phyloP scores from a whole-genome alignment of 2,797 vertebrate genomes.

The Delichon dasypus region DNA sequence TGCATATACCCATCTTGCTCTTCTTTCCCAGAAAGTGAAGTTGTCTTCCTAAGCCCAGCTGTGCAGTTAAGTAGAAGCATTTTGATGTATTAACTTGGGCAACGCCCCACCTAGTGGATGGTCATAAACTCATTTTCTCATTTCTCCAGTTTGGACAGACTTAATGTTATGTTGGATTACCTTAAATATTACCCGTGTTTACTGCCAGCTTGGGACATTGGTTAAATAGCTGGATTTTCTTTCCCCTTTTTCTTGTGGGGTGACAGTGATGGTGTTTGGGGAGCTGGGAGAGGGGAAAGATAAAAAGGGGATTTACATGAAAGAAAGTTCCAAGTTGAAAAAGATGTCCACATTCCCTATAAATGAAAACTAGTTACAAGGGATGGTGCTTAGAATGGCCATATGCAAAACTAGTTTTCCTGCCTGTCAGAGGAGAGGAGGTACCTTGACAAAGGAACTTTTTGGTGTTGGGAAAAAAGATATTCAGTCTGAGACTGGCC shows the following conservation, averaged over 20 bases:
- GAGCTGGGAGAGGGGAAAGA: background rate
- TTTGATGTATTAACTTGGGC: constrained; percentile 1
- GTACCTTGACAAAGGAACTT: background rate
- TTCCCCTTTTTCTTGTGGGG: background rate
- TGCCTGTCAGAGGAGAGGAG: background rate
- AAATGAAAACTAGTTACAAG: background rate
- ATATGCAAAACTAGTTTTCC: background rate
- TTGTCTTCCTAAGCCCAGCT: background rate
- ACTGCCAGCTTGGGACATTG: background rate
- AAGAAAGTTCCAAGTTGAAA: background rate
- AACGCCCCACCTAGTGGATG: constrained; percentile 54
- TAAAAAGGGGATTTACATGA: background rate
- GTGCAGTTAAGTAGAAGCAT: background rate
- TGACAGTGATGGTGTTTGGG: background rate
- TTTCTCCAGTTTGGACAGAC: background rate
- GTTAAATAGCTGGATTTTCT: background rate
- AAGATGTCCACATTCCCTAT: background rate
- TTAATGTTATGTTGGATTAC: background rate
- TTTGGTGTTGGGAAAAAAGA: too few species aligned
- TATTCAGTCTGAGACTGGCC: background rate
- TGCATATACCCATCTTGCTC: background rate
- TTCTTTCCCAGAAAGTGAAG: background rate
- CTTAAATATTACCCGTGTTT: background rate
- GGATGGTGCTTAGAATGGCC: background rate
- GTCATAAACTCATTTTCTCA: background rate